Percentiles rank a stretch among this genome's conserved stretches.
Conservation (phyloP, 2,113 vertebrate genomes). For the Hucho hucho region DNA sequence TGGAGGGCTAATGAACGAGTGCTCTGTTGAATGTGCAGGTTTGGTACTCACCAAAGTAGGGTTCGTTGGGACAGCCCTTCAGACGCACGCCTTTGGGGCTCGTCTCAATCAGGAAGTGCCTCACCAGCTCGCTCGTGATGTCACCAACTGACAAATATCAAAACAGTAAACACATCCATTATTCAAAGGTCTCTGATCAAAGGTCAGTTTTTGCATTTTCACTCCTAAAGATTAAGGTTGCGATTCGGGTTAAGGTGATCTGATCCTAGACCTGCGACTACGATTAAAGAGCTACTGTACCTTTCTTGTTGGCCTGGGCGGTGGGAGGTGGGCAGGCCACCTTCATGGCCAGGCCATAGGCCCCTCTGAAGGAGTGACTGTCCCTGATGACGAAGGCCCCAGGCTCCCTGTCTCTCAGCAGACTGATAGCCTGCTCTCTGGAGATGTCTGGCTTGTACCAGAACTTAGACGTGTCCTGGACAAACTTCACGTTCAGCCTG, state of each 20-base stretch:
- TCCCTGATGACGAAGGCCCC: constrained; percentile 95
- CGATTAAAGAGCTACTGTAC: constrained; percentile 55
- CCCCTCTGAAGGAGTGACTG: constrained; percentile 96
- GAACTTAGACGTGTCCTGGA: constrained; percentile 96
- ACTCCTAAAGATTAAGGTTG: not conserved
- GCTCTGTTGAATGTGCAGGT: not conserved
- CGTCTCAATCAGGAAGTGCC: constrained; percentile 97
- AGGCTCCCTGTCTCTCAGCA: constrained; percentile 91
- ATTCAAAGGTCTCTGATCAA: not conserved
- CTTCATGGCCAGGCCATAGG: constrained; percentile 96
- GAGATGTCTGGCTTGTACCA: constrained; percentile 99
- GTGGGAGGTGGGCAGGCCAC: constrained; percentile 94
- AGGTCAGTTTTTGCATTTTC: not conserved
- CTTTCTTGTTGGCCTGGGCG: constrained; percentile 91
- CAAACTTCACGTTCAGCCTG: constrained; percentile 94
- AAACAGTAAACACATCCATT: not conserved
- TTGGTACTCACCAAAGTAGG: constrained; percentile 86
- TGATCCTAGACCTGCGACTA: not conserved
- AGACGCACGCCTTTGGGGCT: constrained; percentile 92
- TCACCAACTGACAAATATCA: constrained; percentile 79
- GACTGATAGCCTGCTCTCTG: constrained; percentile 91
- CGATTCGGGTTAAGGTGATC: not conserved
- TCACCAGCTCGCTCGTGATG: constrained; percentile 88
- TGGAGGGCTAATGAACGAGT: too few relatives aligned
- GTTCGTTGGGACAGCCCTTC: constrained; percentile 96